Percentiles rank a stretch among this genome's conserved stretches.
These are phyloP conservation scores for Dendrocincla fuliginosa DNA, from an alignment of 2,797 vertebrate species.

Conservation along the genomic window DNA sequence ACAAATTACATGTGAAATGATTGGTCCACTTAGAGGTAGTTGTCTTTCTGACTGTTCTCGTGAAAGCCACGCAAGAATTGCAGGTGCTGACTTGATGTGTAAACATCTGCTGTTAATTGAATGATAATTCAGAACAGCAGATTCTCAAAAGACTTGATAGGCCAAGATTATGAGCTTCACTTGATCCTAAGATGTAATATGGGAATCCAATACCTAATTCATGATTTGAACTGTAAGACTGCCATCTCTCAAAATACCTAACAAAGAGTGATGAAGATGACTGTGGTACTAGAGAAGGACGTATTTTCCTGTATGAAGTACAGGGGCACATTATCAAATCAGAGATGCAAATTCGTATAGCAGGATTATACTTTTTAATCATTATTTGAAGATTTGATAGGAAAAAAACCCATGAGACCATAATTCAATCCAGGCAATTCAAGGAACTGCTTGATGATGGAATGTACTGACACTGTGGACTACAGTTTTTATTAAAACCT, in stretches of 20 bases:
- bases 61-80: neutral
- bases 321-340: neutral
- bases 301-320: neutral
- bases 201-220: neutral
- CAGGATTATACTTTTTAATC: neutral
- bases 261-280: neutral
- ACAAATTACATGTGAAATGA: neutral
- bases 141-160: neutral
- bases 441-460: neutral
- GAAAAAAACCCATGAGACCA: neutral
- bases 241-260: neutral
- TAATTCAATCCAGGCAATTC: neutral
- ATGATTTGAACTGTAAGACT: neutral
- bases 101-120: neutral
- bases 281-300: neutral
- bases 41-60: fast-evolving
- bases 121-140: neutral
- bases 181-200: neutral
- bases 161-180: neutral
- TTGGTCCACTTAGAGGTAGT: neutral
- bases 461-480: neutral
- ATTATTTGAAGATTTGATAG: neutral
- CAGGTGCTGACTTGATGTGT: neutral
- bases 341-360: neutral
- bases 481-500: neutral